phyloP scores from a whole-genome alignment of 92 coral and sea anemone species.

The Zoanthus sansibaricus region DNA sequence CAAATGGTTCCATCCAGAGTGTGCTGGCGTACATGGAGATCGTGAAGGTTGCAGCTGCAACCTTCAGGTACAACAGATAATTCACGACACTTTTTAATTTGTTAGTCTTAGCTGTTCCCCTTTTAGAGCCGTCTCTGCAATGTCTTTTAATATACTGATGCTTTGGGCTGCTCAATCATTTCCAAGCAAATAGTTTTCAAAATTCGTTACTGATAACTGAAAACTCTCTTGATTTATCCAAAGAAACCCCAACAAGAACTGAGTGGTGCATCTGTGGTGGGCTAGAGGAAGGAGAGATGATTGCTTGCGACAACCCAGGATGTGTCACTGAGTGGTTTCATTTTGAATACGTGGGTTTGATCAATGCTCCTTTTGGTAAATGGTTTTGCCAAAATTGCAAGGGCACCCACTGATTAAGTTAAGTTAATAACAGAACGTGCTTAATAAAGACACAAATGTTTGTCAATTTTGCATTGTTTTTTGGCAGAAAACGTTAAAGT shows the following conservation, averaged over 20 bases:
- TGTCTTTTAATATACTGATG: conserved; percentile 40
- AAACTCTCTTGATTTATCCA: conserved; percentile 9
- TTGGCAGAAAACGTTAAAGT: conserved; percentile 23
- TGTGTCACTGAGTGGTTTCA: conserved; percentile 29
- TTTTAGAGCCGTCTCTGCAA: conserved; percentile 36
- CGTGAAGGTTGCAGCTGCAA: conserved; percentile 35
- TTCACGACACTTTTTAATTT: conserved; percentile 32
- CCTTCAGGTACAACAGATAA: conserved; percentile 27
- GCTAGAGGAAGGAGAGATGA: conserved; percentile 31
- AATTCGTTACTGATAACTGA: conserved; percentile 28
- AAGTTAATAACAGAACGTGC: conserved; percentile 26
- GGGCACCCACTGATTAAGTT: conserved; percentile 22
- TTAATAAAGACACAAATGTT: conserved; percentile 22
- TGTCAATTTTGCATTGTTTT: conserved; percentile 29
- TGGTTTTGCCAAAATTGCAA: conserved; percentile 28
- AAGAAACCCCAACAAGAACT: conserved; percentile 28
- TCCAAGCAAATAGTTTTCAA: conserved; percentile 21
- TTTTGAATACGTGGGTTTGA: conserved; percentile 9
- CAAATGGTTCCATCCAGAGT: conserved; percentile 38
- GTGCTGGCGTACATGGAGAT: conserved; percentile 20
- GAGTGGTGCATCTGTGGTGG: conserved; percentile 43
- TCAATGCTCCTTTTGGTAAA: conserved; percentile 32
- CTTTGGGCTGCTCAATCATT: conserved; percentile 28
- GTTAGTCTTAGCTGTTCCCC: conserved; percentile 31
- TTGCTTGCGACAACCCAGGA: conserved; percentile 31